Evolutionary conservation across 2,113 vertebrate species (phyloP).

Genomic region (Colaptes auratus): DNA sequence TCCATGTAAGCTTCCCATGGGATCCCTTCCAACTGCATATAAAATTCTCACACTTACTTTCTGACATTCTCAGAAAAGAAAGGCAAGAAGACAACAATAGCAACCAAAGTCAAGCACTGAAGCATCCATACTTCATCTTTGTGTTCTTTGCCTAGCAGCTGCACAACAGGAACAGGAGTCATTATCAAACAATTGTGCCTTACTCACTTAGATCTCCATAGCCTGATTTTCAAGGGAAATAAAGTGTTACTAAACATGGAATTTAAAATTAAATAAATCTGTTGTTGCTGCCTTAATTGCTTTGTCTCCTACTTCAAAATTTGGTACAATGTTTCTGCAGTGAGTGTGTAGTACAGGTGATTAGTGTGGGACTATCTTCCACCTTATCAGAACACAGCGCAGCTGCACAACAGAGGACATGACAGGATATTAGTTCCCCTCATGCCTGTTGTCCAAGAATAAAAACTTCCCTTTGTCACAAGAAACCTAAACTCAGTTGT

Average conservation of each 20-base stretch:
- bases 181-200: not conserved
- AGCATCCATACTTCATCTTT: not conserved
- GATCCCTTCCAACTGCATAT: no score
- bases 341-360: not conserved
- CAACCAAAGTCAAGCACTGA: not conserved
- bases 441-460: not conserved
- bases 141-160: not conserved
- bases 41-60: not conserved
- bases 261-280: not conserved
- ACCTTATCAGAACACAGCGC: not conserved
- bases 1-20: no score
- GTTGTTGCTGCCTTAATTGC: not conserved
- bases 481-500: not conserved
- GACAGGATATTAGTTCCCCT: not conserved
- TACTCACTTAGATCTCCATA: not conserved
- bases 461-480: not conserved
- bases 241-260: not conserved
- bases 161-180: not conserved
- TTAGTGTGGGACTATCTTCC: not conserved
- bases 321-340: not conserved
- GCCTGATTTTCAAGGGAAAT: not conserved
- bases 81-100: not conserved
- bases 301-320: not conserved
- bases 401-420: not conserved
- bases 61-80: not conserved